A percentile compares a stretch with the other conserved stretches of the same genome.
Conservation (phyloP, 2,888 invertebrate genomes). For the Cryptocheilus praepositus region DNA sequence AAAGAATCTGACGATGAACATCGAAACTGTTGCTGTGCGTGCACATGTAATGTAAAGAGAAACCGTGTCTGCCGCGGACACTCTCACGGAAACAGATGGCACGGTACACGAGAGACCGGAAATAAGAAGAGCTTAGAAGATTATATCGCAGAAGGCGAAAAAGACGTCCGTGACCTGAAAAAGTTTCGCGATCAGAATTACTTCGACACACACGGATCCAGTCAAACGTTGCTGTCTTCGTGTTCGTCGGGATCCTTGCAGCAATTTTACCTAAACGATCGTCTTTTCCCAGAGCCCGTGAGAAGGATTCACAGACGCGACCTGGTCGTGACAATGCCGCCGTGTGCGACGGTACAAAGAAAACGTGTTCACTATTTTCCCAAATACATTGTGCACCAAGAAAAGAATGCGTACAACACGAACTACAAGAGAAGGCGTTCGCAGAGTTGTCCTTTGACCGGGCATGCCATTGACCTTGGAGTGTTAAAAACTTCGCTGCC, state of each 20-base stretch:
- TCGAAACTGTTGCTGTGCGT: background rate
- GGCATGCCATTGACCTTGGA: conserved; percentile 65
- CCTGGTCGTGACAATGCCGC: conserved; percentile 61
- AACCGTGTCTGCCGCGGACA: background rate
- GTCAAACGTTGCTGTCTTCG: conserved; percentile 52
- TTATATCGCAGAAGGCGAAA: conserved; percentile 3
- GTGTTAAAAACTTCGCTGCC: conserved; percentile 54
- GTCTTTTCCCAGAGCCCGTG: conserved; percentile 78
- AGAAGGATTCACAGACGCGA: conserved; percentile 57
- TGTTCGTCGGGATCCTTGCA: conserved; percentile 75
- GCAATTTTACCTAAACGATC: conserved; percentile 78
- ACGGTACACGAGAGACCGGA: background rate
- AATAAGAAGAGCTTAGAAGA: no score
- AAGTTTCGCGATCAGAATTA: conserved; percentile 78
- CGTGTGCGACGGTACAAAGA: conserved; percentile 55
- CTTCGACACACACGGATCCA: conserved; percentile 79
- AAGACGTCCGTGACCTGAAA: conserved; percentile 55
- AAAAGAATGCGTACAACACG: conserved; percentile 40
- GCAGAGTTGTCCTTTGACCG: conserved; percentile 61
- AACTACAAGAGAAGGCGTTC: conserved; percentile 50
- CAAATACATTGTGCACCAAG: conserved; percentile 58
- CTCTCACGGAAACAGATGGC: background rate
- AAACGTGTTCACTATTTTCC: conserved; percentile 68
- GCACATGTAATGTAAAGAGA: background rate
- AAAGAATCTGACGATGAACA: background rate